phyloP scores from a whole-genome alignment of 2,113 vertebrate species.

The Sciurus niger region DNA sequence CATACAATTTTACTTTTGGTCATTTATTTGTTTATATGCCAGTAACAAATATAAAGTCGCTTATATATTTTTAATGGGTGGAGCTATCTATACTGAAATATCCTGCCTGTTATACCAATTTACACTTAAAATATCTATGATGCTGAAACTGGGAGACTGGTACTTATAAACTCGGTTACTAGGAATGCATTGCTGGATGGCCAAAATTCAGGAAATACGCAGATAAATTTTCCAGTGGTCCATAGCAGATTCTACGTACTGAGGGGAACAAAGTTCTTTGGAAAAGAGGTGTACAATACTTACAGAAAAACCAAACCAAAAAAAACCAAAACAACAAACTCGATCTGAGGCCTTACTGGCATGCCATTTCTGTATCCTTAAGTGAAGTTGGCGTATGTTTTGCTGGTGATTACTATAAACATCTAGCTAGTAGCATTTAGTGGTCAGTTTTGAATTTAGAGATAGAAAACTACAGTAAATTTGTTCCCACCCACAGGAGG shows the following conservation, averaged over 20 bases:
- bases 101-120: neutral
- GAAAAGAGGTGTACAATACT: neutral
- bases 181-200: neutral
- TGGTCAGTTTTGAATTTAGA: conserved; percentile 24
- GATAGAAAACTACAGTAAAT: neutral
- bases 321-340: neutral
- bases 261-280: neutral
- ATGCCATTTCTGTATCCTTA: neutral
- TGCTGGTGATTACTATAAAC: neutral
- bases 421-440: neutral
- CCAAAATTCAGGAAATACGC: neutral
- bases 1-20: neutral
- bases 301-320: neutral
- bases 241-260: neutral
- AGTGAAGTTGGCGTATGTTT: neutral
- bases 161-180: neutral
- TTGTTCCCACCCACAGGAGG: neutral
- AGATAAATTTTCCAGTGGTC: neutral
- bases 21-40: conserved; percentile 25
- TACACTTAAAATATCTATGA: conserved; percentile 23
- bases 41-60: neutral
- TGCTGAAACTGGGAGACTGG: neutral
- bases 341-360: neutral
- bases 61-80: neutral
- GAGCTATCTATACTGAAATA: neutral